Conservation (phyloP, 2,113 vertebrate species). For the Scopus umbretta region DNA sequence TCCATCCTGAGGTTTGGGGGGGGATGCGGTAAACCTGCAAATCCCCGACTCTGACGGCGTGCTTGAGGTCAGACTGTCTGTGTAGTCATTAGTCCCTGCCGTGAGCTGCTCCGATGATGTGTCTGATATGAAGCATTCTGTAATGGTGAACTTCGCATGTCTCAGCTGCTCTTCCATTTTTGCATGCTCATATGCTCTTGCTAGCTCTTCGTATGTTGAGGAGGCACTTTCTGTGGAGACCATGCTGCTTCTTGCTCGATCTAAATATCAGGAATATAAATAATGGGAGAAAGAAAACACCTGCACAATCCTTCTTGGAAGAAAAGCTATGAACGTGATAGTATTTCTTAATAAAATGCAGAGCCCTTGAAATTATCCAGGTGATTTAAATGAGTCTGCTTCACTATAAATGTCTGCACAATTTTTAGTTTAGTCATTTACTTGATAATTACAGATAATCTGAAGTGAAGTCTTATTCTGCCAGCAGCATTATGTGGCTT, state of each 20-base stretch:
- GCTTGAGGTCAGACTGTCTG: constrained; percentile 97
- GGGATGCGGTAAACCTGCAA: constrained; percentile 97
- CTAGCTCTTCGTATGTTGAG: constrained; percentile 97
- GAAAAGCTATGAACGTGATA: neutral
- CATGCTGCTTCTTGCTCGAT: constrained; percentile 98
- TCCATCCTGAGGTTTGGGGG: constrained; percentile 97
- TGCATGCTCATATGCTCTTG: constrained; percentile 95
- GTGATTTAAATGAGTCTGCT: neutral
- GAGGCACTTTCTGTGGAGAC: constrained; percentile 99
- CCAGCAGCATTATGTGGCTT: neutral
- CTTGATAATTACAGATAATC: neutral
- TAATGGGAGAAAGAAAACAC: neutral
- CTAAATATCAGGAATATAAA: constrained; percentile 47
- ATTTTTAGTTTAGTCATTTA: neutral
- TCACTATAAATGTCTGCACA: neutral
- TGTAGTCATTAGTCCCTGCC: constrained; percentile 98
- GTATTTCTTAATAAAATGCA: neutral
- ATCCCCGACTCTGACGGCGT: constrained; percentile 98
- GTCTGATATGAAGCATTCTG: constrained; percentile 99
- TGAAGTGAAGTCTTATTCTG: neutral
- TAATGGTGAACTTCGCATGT: constrained; percentile 99
- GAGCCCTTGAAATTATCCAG: neutral
- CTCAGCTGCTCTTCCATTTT: constrained; percentile 99
- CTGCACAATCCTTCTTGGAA: neutral
- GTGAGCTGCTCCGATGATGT: constrained; percentile 98